Percentiles rank a stretch among this genome's conserved stretches.
These are phyloP conservation scores for Dermatemys mawii DNA, from an alignment of 2,113 vertebrate genomes.

Conservation along the genomic window DNA sequence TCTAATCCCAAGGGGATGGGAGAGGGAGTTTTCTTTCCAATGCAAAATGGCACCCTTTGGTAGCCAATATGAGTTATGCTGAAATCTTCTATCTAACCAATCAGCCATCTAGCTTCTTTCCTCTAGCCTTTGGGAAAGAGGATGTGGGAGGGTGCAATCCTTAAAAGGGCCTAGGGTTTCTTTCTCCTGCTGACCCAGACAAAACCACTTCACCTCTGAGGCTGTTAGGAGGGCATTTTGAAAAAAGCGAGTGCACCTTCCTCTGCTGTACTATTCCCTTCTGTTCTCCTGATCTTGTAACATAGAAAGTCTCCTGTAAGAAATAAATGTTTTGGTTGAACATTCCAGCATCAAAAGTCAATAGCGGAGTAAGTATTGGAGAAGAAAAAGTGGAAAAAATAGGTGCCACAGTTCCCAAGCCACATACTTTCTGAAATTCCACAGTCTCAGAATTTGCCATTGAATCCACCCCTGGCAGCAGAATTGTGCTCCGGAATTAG, in stretches of 20 bases:
- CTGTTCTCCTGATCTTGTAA: neutral
- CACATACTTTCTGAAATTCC: neutral
- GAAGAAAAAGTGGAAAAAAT: neutral
- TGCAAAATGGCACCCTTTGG: neutral
- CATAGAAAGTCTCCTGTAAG: neutral
- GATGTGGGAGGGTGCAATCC: neutral
- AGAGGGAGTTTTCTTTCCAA: neutral
- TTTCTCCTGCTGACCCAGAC: neutral
- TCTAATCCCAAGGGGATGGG: neutral
- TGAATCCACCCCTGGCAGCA: neutral
- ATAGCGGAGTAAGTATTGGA: neutral
- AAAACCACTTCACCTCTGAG: neutral
- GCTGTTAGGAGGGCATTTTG: neutral
- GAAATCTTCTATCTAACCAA: neutral
- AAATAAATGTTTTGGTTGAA: neutral
- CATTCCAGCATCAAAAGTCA: neutral
- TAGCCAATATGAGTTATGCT: neutral
- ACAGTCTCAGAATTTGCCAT: neutral
- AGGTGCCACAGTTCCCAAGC: neutral
- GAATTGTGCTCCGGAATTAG: neutral
- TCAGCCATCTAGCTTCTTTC: neutral
- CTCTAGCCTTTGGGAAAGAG: neutral
- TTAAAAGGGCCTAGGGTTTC: neutral
- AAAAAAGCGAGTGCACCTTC: neutral
- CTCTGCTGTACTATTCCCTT: neutral